Conservation (phyloP, 2,113 vertebrate genomes). For the Tragelaphus scriptus region DNA sequence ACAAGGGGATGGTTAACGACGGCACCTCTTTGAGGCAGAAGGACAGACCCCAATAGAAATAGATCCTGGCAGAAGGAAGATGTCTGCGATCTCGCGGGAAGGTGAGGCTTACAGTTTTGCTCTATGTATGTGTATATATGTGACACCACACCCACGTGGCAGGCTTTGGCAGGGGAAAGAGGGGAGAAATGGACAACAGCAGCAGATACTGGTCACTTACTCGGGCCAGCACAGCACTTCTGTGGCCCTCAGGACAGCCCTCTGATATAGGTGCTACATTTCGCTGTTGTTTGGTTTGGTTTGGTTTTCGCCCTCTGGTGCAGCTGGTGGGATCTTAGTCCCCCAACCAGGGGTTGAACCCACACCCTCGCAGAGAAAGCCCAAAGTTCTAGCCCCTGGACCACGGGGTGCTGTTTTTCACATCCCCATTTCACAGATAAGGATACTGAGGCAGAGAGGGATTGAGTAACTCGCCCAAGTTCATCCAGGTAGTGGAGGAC, state of each 20-base stretch:
- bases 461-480: background rate
- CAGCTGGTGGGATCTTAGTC: background rate
- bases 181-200: no score
- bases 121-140: background rate
- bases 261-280: rapidly evolving
- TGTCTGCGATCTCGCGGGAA: no score
- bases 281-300: background rate
- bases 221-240: rapidly evolving
- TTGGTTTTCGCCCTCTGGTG: background rate
- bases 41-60: background rate
- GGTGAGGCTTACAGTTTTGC: background rate
- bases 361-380: background rate
- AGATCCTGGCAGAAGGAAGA: background rate
- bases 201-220: background rate
- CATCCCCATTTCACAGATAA: background rate
- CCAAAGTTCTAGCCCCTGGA: background rate
- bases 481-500: background rate
- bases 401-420: background rate
- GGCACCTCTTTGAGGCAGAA: background rate
- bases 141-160: background rate
- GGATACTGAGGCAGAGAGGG: background rate
- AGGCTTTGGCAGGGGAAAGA: no score
- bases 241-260: rapidly evolving
- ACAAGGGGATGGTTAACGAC: rapidly evolving
- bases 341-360: background rate